A percentile compares a stretch with the other conserved stretches of the same genome.
These are phyloP conservation scores for Anagrus nilaparvatae DNA, from an alignment of 1,140 invertebrate species.

Conservation along the genomic window DNA sequence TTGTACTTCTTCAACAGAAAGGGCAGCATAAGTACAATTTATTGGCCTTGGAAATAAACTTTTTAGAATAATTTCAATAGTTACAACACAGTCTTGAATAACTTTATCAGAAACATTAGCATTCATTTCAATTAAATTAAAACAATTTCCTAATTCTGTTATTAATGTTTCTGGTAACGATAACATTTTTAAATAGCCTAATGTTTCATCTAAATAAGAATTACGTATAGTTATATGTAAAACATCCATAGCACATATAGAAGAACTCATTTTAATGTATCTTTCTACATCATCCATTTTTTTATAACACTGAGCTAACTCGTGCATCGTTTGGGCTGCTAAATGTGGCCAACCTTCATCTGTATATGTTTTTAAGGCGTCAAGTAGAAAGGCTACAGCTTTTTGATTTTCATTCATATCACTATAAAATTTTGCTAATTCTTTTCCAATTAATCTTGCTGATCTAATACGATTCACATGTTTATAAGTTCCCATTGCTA, in stretches of 20 bases:
- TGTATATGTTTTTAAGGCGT: conserved; percentile 75
- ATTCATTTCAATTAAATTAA: conserved; percentile 41
- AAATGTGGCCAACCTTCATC: conserved; percentile 78
- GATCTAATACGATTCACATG: conserved; percentile 80
- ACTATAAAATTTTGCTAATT: conserved; percentile 84
- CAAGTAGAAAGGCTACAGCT: conserved; percentile 77
- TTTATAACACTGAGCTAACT: conserved; percentile 77
- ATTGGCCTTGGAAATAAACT: conserved; percentile 51
- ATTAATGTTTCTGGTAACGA: conserved; percentile 35
- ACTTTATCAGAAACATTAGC: conserved; percentile 43
- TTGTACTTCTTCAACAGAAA: conserved; percentile 43
- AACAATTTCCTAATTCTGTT: conserved; percentile 34
- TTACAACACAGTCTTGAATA: conserved; percentile 47
- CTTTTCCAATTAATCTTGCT: conserved; percentile 77
- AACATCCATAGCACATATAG: conserved; percentile 62
- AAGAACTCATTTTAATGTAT: conserved; percentile 63
- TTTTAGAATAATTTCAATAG: conserved; percentile 46
- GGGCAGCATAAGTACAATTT: conserved; percentile 40
- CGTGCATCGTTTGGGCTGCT: conserved; percentile 67
- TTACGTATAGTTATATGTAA: conserved; percentile 63
- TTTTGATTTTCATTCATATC: conserved; percentile 77
- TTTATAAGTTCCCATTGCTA: conserved; percentile 94
- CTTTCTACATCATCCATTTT: conserved; percentile 64
- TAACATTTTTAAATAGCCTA: conserved; percentile 52
- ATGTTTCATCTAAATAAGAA: conserved; percentile 67